Base-by-base conservation (phyloP, 23 tunicate species). In the Clavelina lepadiformis region DNA sequence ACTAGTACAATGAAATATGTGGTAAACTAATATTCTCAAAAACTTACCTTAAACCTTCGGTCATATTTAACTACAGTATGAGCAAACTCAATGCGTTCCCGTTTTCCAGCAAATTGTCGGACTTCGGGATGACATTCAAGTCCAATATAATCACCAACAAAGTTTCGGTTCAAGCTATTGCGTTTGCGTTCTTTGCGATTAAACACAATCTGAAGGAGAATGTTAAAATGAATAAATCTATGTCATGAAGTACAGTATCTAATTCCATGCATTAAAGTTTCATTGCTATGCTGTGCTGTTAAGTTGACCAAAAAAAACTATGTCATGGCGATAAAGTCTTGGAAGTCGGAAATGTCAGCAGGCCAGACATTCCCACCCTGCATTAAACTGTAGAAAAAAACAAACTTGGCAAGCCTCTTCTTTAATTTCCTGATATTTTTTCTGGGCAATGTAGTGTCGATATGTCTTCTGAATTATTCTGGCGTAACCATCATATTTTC, bases 141-240 rank as follows among this genome's bases (percentile, higher is more conserved):
- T 20, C 98, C 98, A 33, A 93, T 65, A 51, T 93, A 93, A 52
- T 93, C 98, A 27, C 98, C 98, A 36, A 93, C 86, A 56, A 93
- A 93, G 44, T 93, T 84, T 22, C 98, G 76, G 49, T 79, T 83
- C 49, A 93, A 31, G 35, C 87, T 78, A 69, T 83, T 66, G 22
- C 98, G 79, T 53, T 85, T 85, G 35, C 98, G 73, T 64, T 93
- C 88, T 63, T 93, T 93, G 25, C 80, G 73, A 58, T 81, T 76
- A 29, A 71, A 68, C n/a, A 88, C 96, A 66, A 88, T 76, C 96
- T 88, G n/a, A 41, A 64, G 2, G n/a, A 1, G 20, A 13, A n/a
- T n/a, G n/a, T n/a, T n/a, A n/a, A n/a, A n/a, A n/a, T n/a, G n/a
- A n/a, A n/a, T n/a, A n/a, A n/a, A n/a, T n/a, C n/a, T n/a, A n/a